Conservation (phyloP, 92 coral and sea anemone species). For the Scolanthus callimorphus region DNA sequence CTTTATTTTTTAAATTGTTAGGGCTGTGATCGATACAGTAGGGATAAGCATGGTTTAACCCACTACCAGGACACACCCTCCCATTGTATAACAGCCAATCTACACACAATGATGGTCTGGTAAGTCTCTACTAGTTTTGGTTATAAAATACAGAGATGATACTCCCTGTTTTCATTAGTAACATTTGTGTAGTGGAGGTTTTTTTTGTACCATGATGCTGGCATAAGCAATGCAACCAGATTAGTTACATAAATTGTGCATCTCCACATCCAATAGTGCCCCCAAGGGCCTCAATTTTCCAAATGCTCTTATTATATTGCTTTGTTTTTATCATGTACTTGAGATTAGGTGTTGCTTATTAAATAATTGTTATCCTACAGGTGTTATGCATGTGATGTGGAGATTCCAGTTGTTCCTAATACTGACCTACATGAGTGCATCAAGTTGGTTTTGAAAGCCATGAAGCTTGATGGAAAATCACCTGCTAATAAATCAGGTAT, state of each 20-base stretch:
- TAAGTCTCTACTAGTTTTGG: too few relatives aligned
- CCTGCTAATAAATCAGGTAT: too few relatives aligned
- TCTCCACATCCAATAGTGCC: too few relatives aligned
- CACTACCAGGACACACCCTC: conserved; percentile 44
- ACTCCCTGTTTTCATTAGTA: too few relatives aligned
- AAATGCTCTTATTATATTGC: not conserved
- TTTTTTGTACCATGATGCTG: too few relatives aligned
- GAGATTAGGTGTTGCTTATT: not conserved
- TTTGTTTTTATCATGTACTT: not conserved
- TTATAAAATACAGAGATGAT: too few relatives aligned
- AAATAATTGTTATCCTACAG: conserved; percentile 14
- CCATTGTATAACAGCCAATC: conserved; percentile 72
- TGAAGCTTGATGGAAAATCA: conserved; percentile 47
- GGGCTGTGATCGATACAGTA: conserved; percentile 90
- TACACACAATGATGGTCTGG: conserved; percentile 84
- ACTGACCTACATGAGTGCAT: conserved; percentile 59
- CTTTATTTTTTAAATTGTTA: too few relatives aligned
- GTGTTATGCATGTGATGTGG: conserved; percentile 93
- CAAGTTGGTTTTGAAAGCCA: conserved; percentile 61
- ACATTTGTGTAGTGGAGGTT: too few relatives aligned
- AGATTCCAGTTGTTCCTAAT: conserved; percentile 52
- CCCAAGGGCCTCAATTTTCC: too few relatives aligned
- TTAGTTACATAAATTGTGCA: too few relatives aligned
- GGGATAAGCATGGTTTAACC: conserved; percentile 71
- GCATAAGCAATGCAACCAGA: too few relatives aligned